Evolutionary conservation across 2,888 invertebrate species (phyloP), one percentile per base, ranked within the genome.

Genomic region (Rhorus exstirpatorius): DNA sequence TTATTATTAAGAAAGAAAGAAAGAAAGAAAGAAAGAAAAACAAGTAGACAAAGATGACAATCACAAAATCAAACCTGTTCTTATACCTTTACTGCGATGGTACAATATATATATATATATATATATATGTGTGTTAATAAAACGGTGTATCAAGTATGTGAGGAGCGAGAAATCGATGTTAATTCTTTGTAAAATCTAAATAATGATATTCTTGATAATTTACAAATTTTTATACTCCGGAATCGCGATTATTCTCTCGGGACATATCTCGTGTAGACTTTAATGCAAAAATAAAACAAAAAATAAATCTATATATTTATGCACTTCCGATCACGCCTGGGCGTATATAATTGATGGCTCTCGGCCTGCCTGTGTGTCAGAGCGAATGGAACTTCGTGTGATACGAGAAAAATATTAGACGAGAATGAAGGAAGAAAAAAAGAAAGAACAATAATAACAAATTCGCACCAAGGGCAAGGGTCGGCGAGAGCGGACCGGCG

Each of bases 381-480:
- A 2, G 31, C 6, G 31, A 31, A n/a, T n/a, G n/a, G n/a, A n/a
- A n/a, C n/a, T n/a, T n/a, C n/a, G n/a, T n/a, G n/a, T n/a, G n/a
- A n/a, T n/a, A 31, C 2, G 31, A 31, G 6, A 31, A 31, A 31
- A 31, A 31, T 31, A 3, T 31, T 2, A 31, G 31, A 31, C 2
- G 31, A 31, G 31, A 51, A 65, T 55, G 53, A 71, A 70, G 58
- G 55, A 46, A 72, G 31, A 65, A 55, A 55, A 46, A 63, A 49
- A 60, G 68, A 35, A 71, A 65, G 44, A 58, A 46, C 58, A 79
- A 65, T 72, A 72, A 71, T 65, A 76, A 77, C 71, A 77, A 81
- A 74, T 78, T 74, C 68, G 74, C 81, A 78, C 81, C 81, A 81
- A 55, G 72, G 63, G 72, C n/a, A n/a, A 55, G 49, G 49, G 71